Conservation (phyloP, 2,888 invertebrate genomes). For the Melinopterus prodromus region DNA sequence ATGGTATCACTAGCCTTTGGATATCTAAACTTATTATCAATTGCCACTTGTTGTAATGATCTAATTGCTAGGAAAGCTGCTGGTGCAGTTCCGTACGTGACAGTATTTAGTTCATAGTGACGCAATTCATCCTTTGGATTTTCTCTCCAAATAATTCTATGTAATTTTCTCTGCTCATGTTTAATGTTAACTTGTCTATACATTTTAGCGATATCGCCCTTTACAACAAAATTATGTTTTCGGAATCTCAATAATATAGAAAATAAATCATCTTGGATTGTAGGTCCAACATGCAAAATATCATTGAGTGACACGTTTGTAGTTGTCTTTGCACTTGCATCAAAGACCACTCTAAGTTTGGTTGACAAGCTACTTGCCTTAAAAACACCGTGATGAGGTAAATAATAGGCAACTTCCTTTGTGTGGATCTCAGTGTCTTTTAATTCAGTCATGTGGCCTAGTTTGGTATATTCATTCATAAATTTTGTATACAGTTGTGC, state of each 20-base stretch:
- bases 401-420: not conserved
- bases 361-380: not conserved
- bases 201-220: slow-evolving; percentile 13
- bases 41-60: not conserved
- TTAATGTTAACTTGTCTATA: not conserved
- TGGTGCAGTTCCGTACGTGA: not conserved
- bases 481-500: not conserved
- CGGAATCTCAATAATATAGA: slow-evolving; percentile 7
- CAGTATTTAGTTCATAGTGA: not conserved
- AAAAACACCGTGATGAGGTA: slow-evolving; percentile 10
- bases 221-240: not conserved
- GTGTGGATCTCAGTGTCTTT: not conserved
- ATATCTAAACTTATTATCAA: not conserved
- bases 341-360: slow-evolving; percentile 14
- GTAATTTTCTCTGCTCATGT: not conserved
- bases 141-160: not conserved
- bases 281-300: slow-evolving; percentile 11
- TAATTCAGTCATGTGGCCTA: not conserved
- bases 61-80: not conserved
- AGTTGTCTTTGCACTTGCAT: not conserved
- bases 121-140: not conserved
- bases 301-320: slow-evolving; percentile 14
- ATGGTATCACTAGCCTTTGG: not conserved
- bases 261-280: slow-evolving; percentile 21
- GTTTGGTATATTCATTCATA: not conserved